Base-by-base conservation (phyloP, 92 coral and sea anemone genomes). In the Virgularia gustaviana region DNA sequence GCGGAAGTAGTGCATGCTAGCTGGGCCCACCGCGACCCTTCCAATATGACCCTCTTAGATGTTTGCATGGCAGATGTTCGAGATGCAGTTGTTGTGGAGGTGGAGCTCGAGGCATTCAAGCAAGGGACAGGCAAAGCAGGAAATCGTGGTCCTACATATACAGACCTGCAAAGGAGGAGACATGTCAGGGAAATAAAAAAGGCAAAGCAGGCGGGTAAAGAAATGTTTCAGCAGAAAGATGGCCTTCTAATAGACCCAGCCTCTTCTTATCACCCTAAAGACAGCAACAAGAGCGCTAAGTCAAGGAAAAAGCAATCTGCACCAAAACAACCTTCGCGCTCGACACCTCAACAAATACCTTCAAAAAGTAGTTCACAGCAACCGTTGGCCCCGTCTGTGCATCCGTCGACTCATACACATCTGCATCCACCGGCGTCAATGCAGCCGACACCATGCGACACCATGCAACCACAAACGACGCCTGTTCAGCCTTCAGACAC, bases 1-100 rank as follows among this genome's bases (percentile, higher is more conserved):
- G 79, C 78, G 0, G 84, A 83, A 53, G 84, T 87, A 2, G 36
- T 83, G 27, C 84, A 83, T 58, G 86, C 83, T 16, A 31, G 88
- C 23, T 87, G 91, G 86, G 41, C 86, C 24, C 74, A 87, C 57
- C 22, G 83, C 76, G 86, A 87, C 70, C 55, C 49, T 16, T 71
- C 71, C 5, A 76, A 83, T 31, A 39, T 83, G 39, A 83, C 88
- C 9, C 83, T 83, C 35, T 77, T 85, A n/a, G 81, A 76, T 38
- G 83, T 67, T 35, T 76, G 79, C 57, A 35, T 31, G 47, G 77
- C 83, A 18, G 80, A 85, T 68, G 86, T 58, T 7, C 64, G 79
- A 49, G 86, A 81, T 77, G 71, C 71, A 18, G 63, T 85, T 36
- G 53, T 82, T 38, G 43, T 77, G 34, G 81, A 76, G 22, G 64